Evolutionary conservation across 2,888 invertebrate species (phyloP).

Genomic region (Drosophila incognita): DNA sequence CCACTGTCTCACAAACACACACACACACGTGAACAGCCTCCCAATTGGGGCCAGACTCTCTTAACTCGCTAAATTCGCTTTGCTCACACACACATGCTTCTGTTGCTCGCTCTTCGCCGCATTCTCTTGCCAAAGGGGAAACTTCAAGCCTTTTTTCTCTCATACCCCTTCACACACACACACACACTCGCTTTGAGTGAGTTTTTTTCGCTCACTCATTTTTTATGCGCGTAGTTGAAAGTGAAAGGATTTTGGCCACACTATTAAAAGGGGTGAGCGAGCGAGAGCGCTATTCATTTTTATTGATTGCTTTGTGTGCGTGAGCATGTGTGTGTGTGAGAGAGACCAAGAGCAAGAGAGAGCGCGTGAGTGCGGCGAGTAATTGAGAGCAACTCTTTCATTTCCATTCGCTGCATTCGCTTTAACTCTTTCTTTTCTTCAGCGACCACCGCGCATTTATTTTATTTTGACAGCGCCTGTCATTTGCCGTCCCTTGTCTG

Average conservation of each 20-base stretch:
- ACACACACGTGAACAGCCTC: constrained; percentile 9
- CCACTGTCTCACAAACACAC: constrained; percentile 13
- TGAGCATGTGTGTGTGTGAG: not conserved
- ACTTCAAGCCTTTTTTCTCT: constrained; percentile 52
- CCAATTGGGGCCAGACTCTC: constrained; percentile 47
- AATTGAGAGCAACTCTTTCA: constrained; percentile 54
- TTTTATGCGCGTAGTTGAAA: constrained; percentile 60
- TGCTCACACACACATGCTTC: constrained; percentile 12
- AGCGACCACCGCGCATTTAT: constrained; percentile 64
- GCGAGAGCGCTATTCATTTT: constrained; percentile 37
- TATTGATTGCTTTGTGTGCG: constrained; percentile 63
- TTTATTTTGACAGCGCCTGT: constrained; percentile 71
- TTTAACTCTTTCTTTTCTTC: constrained; percentile 75
- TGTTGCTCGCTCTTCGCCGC: constrained; percentile 48
- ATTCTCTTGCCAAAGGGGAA: constrained; percentile 53
- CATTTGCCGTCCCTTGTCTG: constrained; percentile 48
- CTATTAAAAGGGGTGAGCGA: constrained; percentile 56
- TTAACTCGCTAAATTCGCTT: constrained; percentile 48
- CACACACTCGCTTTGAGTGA: constrained; percentile 50
- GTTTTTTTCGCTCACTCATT: constrained; percentile 51
- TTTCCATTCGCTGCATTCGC: constrained; percentile 62
- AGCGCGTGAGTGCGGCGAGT: constrained; percentile 56
- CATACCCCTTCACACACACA: constrained; percentile 51
- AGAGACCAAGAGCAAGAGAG: constrained; percentile 1
- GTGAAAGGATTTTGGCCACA: constrained; percentile 68